Evolutionary conservation across 2,888 invertebrate genomes (phyloP).

Genomic region (Polydrusus cervinus): DNA sequence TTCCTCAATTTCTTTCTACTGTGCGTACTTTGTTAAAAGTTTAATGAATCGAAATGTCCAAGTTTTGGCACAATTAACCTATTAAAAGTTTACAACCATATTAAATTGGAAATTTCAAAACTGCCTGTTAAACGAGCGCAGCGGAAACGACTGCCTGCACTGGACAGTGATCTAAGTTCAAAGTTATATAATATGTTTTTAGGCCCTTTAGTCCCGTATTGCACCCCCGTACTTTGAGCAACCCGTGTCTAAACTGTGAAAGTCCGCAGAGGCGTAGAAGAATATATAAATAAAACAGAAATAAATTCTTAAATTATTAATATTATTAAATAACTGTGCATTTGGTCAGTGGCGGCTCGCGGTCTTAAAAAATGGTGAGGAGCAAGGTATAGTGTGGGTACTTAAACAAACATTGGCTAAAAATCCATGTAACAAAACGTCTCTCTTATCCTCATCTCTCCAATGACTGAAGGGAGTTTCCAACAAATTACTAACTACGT

Average conservation of each 20-base stretch:
- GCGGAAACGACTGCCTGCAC: conserved; percentile 27
- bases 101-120: conserved; percentile 37
- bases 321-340: too few relatives aligned
- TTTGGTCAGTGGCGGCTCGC: too few relatives aligned
- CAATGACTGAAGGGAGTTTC: too few relatives aligned
- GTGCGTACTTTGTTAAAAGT: conserved; percentile 12
- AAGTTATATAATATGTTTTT: conserved; percentile 23
- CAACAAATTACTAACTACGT: too few relatives aligned
- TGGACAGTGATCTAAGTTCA: conserved; percentile 28
- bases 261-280: neutral
- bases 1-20: neutral
- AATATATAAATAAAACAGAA: neutral
- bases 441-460: too few relatives aligned
- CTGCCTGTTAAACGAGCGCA: conserved; percentile 7
- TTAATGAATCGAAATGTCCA: conserved; percentile 26
- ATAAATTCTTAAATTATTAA: too few relatives aligned
- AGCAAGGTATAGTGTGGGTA: too few relatives aligned
- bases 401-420: too few relatives aligned
- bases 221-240: conserved; percentile 35
- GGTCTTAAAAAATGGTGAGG: too few relatives aligned
- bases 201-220: conserved; percentile 25
- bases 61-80: conserved; percentile 35
- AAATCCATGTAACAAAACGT: too few relatives aligned
- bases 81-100: conserved; percentile 40
- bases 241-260: conserved; percentile 20